A percentile compares a stretch with the other conserved stretches of the same genome.
These are phyloP conservation scores for Nomada hirtipes DNA, from an alignment of 2,888 invertebrate species.

Conservation along the genomic window DNA sequence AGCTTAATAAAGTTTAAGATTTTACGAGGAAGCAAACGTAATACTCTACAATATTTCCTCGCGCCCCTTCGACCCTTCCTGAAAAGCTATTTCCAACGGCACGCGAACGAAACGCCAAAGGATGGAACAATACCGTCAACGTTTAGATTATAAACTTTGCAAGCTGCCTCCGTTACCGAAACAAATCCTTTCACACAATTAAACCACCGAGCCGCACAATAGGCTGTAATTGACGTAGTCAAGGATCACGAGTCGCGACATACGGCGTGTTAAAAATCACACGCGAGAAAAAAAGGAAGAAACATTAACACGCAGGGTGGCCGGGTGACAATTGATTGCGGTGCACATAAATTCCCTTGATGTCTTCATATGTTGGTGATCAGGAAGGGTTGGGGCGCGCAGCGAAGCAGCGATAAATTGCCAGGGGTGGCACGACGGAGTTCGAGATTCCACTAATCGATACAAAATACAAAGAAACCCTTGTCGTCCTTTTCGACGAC, in stretches of 20 bases:
- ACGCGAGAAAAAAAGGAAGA: conserved; percentile 34
- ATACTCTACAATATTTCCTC: no score
- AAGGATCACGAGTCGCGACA: conserved; percentile 59
- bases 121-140: neutral
- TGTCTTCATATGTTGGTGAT: conserved; percentile 73
- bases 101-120: no score
- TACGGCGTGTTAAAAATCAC: conserved; percentile 41
- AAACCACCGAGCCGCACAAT: conserved; percentile 61
- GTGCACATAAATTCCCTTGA: conserved; percentile 80
- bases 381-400: conserved; percentile 66
- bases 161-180: conserved; percentile 35
- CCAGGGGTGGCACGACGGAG: conserved; percentile 24
- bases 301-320: conserved; percentile 20
- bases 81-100: no score
- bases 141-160: conserved; percentile 15
- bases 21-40: no score
- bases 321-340: conserved; percentile 75
- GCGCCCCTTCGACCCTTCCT: no score
- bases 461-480: conserved; percentile 29
- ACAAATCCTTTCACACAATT: conserved; percentile 58
- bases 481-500: neutral
- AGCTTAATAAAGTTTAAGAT: no score
- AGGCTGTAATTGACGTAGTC: conserved; percentile 68
- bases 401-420: conserved; percentile 32
- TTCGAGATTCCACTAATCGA: conserved; percentile 42